phyloP scores from a whole-genome alignment of 2,113 vertebrate species.

The Anguilla japonica region DNA sequence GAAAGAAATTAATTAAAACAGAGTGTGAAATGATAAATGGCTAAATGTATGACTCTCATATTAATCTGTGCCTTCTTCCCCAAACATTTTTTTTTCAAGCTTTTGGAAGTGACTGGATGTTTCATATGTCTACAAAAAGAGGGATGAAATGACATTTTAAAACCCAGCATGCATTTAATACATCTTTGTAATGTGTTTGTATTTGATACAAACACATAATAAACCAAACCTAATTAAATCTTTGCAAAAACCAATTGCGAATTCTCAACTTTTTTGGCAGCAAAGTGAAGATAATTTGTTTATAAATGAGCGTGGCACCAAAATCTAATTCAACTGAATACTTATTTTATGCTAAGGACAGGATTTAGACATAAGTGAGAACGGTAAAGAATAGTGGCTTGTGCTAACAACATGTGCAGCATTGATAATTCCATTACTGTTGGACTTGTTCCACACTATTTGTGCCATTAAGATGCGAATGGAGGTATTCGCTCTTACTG shows the following conservation, averaged over 20 bases:
- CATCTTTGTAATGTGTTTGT: not conserved
- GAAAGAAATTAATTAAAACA: constrained; percentile 1
- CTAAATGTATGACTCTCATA: not conserved
- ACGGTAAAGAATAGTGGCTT: not conserved
- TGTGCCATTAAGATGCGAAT: not conserved
- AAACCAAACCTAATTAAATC: not conserved
- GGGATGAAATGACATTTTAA: not conserved
- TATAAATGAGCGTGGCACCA: not conserved
- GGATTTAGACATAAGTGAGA: not conserved
- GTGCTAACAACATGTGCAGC: not conserved
- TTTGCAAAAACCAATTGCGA: not conserved
- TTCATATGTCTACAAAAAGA: not conserved
- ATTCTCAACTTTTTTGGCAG: not conserved
- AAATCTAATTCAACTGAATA: not conserved
- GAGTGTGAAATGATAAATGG: not conserved
- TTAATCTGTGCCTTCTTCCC: not conserved
- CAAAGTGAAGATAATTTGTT: not conserved
- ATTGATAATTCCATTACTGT: not conserved
- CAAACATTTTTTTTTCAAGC: not conserved
- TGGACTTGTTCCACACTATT: not conserved
- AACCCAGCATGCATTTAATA: not conserved
- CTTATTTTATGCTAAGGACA: not conserved
- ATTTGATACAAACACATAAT: not conserved
- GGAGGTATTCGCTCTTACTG: too few relatives aligned
- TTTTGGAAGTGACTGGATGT: not conserved